phyloP scores from a whole-genome alignment of 2,113 vertebrate species.

The Theristicus caerulescens region DNA sequence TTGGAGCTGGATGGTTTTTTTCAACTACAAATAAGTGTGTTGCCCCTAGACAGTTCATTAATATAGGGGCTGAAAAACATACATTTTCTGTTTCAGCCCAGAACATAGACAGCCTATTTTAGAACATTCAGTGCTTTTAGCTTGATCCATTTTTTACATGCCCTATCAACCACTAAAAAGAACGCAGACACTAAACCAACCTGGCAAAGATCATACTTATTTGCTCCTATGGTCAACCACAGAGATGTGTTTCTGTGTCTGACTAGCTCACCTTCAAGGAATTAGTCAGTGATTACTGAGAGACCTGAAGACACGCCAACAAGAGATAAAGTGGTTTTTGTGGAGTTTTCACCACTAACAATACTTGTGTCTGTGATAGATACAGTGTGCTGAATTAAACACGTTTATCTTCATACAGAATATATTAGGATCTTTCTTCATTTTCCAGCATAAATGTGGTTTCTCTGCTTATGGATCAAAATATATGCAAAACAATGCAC shows the following conservation, averaged over 20 bases:
- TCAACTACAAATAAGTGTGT: not conserved
- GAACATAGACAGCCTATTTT: not conserved
- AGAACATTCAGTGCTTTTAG: not conserved
- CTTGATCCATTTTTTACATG: not conserved
- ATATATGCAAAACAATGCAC: not conserved
- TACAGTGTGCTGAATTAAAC: not conserved
- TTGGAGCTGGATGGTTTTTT: not conserved
- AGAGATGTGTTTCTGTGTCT: not conserved
- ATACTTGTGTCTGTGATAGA: not conserved
- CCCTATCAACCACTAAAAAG: not conserved
- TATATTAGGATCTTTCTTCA: not conserved
- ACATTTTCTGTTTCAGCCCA: not conserved
- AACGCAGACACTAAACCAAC: not conserved
- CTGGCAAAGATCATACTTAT: not conserved
- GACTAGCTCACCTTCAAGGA: not conserved
- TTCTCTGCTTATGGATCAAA: not conserved
- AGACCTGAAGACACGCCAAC: not conserved
- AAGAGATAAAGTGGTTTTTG: not conserved
- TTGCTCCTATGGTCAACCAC: not conserved
- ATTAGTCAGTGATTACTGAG: not conserved
- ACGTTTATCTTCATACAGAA: not conserved
- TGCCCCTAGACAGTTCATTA: not conserved
- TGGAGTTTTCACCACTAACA: not conserved
- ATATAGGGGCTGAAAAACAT: not conserved
- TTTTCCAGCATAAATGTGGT: not conserved